These are phyloP conservation scores for Struthidea cinerea DNA, from an alignment of 2,113 vertebrate genomes.

Conservation along the genomic window DNA sequence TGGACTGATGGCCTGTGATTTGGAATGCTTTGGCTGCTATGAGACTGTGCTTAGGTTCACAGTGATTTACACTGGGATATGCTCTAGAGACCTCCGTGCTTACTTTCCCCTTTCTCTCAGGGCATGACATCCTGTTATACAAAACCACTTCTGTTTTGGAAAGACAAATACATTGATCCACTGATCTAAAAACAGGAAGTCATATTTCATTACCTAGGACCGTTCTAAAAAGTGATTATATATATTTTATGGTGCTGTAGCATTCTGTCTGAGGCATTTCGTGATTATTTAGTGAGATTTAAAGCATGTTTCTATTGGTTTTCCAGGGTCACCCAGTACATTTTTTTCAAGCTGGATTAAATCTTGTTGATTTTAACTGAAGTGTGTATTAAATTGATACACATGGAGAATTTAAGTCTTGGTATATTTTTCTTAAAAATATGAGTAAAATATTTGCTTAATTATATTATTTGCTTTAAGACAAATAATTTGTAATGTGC, in stretches of 20 bases:
- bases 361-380: not conserved
- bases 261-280: not conserved
- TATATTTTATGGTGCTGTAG: not conserved
- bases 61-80: not conserved
- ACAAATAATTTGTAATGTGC: not conserved
- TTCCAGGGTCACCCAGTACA: not conserved
- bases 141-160: not conserved
- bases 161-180: not conserved
- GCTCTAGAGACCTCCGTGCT: not conserved
- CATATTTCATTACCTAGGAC: not conserved
- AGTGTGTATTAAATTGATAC: not conserved
- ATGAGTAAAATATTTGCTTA: not conserved
- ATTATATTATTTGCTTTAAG: not conserved
- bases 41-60: not conserved
- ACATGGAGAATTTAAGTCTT: not conserved
- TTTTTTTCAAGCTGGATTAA: not conserved
- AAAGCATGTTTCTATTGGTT: not conserved
- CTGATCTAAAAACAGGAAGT: not conserved
- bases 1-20: not conserved
- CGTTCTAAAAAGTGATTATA: not conserved
- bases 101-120: not conserved
- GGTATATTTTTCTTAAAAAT: not conserved
- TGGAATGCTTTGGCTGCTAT: not conserved
- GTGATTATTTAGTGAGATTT: not conserved
- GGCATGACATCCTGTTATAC: not conserved